Evolutionary conservation across 1,140 invertebrate species (phyloP).

Genomic region (Cecropterus lyciades): DNA sequence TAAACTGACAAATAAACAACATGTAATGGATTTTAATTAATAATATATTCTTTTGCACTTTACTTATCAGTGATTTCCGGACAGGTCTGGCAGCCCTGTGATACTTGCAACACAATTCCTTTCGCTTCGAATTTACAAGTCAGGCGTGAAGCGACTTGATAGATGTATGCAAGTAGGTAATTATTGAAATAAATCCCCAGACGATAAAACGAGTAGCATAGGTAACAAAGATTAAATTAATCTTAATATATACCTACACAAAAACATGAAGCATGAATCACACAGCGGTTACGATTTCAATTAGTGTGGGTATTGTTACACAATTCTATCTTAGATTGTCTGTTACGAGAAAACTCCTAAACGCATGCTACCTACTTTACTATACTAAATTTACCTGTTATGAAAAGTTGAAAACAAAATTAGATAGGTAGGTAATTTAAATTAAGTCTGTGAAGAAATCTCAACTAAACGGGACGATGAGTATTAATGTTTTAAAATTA

Average conservation of each 20-base stretch:
- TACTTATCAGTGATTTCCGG: conserved; percentile 7
- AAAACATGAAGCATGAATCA: conserved; percentile 26
- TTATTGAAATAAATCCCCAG: conserved; percentile 31
- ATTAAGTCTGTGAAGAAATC: no score
- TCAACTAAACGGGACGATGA: no score
- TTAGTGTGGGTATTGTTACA: conserved; percentile 1
- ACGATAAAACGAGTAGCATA: conserved; percentile 11
- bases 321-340: not conserved
- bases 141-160: conserved; percentile 31
- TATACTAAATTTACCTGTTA: no score
- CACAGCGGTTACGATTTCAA: conserved; percentile 8
- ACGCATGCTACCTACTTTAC: no score
- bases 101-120: conserved; percentile 30
- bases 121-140: conserved; percentile 31
- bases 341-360: no score
- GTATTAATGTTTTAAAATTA: no score
- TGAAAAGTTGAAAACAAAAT: no score
- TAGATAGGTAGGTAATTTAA: no score
- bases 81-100: conserved; percentile 20
- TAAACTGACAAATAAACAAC: no score
- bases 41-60: not conserved
- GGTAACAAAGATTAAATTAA: conserved; percentile 25
- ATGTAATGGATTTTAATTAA: not conserved
- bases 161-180: conserved; percentile 31
- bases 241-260: conserved; percentile 12